Conservation (phyloP, 2,888 invertebrate genomes). For the Furcula furcula region DNA sequence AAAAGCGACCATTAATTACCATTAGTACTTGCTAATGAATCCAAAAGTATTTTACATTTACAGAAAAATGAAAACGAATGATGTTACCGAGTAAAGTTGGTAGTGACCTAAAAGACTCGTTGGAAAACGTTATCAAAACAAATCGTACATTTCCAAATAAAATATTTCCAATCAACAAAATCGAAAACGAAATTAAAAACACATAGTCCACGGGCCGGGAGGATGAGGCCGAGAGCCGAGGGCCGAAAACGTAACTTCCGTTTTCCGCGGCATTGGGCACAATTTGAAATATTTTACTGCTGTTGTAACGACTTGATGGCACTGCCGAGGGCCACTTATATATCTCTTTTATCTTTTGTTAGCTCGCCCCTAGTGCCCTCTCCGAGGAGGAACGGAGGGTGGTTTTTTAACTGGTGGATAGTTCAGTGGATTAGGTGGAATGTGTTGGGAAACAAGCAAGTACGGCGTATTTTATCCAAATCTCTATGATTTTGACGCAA, state of each 20-base stretch:
- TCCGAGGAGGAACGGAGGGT: conserved; percentile 34
- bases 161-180: conserved; percentile 27
- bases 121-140: neutral
- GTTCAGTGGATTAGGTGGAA: conserved; percentile 18
- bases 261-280: conserved; percentile 81
- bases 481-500: too few species aligned
- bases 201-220: conserved; percentile 30
- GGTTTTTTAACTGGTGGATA: conserved; percentile 51
- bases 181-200: conserved; percentile 49
- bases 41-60: too few species aligned
- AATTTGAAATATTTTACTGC: conserved; percentile 82
- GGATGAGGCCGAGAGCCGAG: conserved; percentile 15
- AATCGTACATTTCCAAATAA: neutral
- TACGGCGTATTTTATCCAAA: too few species aligned
- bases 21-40: too few species aligned
- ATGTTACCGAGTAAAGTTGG: too few species aligned
- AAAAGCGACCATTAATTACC: too few species aligned
- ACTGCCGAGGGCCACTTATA: conserved; percentile 79
- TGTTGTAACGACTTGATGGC: conserved; percentile 81
- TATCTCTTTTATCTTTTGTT: conserved; percentile 80
- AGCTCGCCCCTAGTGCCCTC: conserved; percentile 69
- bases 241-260: conserved; percentile 72
- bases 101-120: neutral
- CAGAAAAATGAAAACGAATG: too few species aligned
- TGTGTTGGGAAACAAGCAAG: too few species aligned